A percentile compares a stretch with the other conserved stretches of the same genome.
phyloP scores from a whole-genome alignment of 1,140 invertebrate species.

The Scylla paramamosain region DNA sequence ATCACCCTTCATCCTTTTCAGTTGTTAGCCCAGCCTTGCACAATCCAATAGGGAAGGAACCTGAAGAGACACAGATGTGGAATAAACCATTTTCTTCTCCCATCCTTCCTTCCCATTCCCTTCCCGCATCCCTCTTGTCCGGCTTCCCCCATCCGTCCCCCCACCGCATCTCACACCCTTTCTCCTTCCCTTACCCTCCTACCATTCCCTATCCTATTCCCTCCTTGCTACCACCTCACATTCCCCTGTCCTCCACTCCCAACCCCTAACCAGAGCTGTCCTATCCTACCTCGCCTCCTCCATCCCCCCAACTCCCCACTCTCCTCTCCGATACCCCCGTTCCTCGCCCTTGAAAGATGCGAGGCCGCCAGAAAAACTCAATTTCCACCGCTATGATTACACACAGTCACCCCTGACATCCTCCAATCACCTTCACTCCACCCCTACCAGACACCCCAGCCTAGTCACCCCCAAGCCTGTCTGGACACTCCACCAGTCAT shows the following conservation, averaged over 20 bases:
- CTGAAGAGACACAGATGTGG: no score
- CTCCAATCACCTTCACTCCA: no score
- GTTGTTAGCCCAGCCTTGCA: neutral
- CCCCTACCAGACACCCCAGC: no score
- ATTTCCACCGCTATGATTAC: slow-evolving; percentile 6
- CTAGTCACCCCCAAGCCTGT: no score
- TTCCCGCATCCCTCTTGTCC: neutral
- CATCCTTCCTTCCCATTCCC: neutral
- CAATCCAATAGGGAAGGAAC: no score
- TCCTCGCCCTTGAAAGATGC: neutral
- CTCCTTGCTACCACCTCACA: neutral
- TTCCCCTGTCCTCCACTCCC: neutral
- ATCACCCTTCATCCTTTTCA: neutral
- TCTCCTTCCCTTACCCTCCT: neutral
- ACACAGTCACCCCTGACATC: no score
- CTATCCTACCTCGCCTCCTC: neutral
- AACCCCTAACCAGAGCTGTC: neutral
- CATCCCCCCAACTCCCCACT: neutral
- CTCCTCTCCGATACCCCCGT: neutral
- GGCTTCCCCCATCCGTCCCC: neutral
- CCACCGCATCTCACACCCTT: neutral
- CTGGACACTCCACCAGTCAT: no score
- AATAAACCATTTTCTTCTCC: neutral
- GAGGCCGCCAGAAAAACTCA: neutral
- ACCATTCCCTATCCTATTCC: neutral